phyloP scores from a whole-genome alignment of 2,888 invertebrate species.

The Drosophila prostipennis region DNA sequence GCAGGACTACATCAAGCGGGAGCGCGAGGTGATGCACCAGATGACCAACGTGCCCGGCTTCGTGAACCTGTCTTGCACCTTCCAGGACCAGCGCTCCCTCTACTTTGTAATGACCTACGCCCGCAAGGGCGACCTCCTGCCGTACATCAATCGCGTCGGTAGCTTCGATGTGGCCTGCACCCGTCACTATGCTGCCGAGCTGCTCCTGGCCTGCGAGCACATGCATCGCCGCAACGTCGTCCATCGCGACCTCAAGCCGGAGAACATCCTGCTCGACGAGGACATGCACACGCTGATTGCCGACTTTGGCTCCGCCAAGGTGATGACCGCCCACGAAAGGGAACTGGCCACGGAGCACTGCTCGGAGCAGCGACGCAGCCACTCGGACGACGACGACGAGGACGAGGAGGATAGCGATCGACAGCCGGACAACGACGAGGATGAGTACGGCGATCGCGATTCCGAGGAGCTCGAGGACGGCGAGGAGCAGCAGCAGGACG shows the following conservation, averaged over 20 bases:
- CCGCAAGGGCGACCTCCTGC: conserved; percentile 96
- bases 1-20: conserved; percentile 95
- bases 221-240: conserved; percentile 95
- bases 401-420: conserved; percentile 65
- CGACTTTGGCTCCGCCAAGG: conserved; percentile 98
- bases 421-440: conserved; percentile 59
- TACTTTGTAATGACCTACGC: conserved; percentile 98
- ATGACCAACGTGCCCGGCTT: conserved; percentile 94
- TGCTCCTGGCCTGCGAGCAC: conserved; percentile 95
- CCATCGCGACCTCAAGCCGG: conserved; percentile 98
- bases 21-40: conserved; percentile 96
- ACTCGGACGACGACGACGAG: conserved; percentile 45
- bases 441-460: conserved; percentile 56
- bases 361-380: conserved; percentile 27
- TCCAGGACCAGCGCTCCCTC: conserved; percentile 95
- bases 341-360: conserved; percentile 48
- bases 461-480: conserved; percentile 52
- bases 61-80: conserved; percentile 97
- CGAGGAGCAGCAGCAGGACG: conserved; percentile 42
- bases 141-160: conserved; percentile 95
- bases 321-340: conserved; percentile 85
- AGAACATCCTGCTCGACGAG: conserved; percentile 97
- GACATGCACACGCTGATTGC: conserved; percentile 98
- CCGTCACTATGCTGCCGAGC: conserved; percentile 97
- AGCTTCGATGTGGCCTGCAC: conserved; percentile 95